Evolutionary conservation across 1,140 invertebrate species (phyloP), one percentile per base, ranked within the genome.

Genomic region (Macrobrachium rosenbergii): DNA sequence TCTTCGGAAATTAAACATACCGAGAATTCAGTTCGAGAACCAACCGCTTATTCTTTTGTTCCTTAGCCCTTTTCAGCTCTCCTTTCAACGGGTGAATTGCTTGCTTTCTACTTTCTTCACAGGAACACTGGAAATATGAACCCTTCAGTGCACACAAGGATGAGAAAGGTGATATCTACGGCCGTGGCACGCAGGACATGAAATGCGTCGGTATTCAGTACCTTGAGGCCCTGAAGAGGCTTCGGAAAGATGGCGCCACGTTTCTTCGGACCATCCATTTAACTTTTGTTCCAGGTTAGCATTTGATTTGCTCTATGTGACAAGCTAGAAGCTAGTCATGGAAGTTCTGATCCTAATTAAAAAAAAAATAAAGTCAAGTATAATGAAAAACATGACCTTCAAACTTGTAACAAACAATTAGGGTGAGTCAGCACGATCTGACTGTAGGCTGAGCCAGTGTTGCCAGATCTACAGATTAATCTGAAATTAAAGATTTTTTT

Each of bases 131-230:
- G 96, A 96, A 93, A 2, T 94, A 96, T 92, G 95, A 95, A 58
- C 96, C 96, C 43, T 98, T 97, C 91, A 93, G 93, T 88, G 96
- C 95, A 1, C 92, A 95, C 67, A 96, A 96, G 90, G n/a, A n/a
- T n/a, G n/a, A n/a, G n/a, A n/a, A n/a, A n/a, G n/a, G n/a, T n/a
- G n/a, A n/a, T n/a, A n/a, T 98, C 83, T 97, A 94, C 92, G 96
- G 95, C 2, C 93, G 96, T 72, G 96, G 96, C 76, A 93, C 96
- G 7, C 96, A 96, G 90, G 96, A 97, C 90, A 96, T 97, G 96
- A 97, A 97, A 92, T 96, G 95, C 91, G 95, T 96, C 75, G 95
- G 95, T 17, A 95, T 96, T 77, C 95, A 96, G 92, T 96, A 97
- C 91, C 90, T 97, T 2, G 96, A 97, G 92, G 95, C 96, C 5